A percentile compares a stretch with the other conserved stretches of the same genome.
Conservation (phyloP, 2,888 invertebrate genomes). For the Andrena chrysosceles region DNA sequence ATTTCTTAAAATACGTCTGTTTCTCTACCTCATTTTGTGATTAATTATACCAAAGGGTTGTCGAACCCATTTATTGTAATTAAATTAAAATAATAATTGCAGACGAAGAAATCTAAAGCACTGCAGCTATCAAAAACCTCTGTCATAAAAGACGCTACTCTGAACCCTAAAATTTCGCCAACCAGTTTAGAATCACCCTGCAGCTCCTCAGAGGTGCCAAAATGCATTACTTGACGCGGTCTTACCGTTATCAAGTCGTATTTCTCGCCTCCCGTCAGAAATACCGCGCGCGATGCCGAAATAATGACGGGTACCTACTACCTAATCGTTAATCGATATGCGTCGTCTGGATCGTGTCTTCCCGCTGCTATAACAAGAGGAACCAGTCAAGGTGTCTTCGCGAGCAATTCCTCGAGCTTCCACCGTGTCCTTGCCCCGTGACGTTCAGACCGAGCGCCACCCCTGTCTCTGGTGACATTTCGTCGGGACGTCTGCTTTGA, state of each 20-base stretch:
- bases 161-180: slow-evolving; percentile 16
- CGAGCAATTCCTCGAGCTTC: background rate
- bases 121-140: too few relatives aligned
- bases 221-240: slow-evolving; percentile 47
- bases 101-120: too few relatives aligned
- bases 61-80: too few relatives aligned
- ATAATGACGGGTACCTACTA: slow-evolving; percentile 29
- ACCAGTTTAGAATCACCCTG: slow-evolving; percentile 55
- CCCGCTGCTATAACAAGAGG: background rate
- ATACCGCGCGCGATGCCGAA: slow-evolving; percentile 1
- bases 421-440: background rate
- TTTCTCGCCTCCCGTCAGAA: slow-evolving; percentile 28
- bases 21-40: too few relatives aligned
- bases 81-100: too few relatives aligned
- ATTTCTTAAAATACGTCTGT: too few relatives aligned
- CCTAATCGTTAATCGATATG: slow-evolving; percentile 42
- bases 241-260: slow-evolving; percentile 21
- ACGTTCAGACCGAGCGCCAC: background rate
- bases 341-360: slow-evolving; percentile 35
- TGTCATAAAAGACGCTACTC: too few relatives aligned
- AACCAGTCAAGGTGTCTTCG: background rate
- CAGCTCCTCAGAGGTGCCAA: slow-evolving; percentile 47
- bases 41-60: too few relatives aligned
- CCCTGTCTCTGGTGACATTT: slow-evolving; percentile 18
- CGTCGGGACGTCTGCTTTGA: slow-evolving; percentile 20